phyloP scores from a whole-genome alignment of 2,888 invertebrate species.

The Cheilosia soror region DNA sequence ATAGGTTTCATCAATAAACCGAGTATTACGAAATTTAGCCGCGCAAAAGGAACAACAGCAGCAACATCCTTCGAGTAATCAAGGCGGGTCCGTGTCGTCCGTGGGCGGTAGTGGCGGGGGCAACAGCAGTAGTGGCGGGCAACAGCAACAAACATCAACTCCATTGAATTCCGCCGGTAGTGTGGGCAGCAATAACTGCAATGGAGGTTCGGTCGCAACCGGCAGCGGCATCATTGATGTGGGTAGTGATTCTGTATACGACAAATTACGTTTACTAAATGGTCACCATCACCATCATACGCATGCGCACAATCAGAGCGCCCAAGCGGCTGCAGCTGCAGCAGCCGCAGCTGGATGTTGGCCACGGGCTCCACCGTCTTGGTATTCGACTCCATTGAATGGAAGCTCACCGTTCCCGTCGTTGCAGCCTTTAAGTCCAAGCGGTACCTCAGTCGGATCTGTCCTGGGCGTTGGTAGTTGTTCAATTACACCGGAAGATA shows the following conservation, averaged over 20 bases:
- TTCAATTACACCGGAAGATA: constrained; percentile 77
- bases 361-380: constrained; percentile 81
- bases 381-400: constrained; percentile 81
- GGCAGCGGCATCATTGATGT: constrained; percentile 56
- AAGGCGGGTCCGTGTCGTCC: constrained; percentile 37
- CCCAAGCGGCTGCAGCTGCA: constrained; percentile 75
- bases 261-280: constrained; percentile 81
- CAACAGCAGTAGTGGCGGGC: constrained; percentile 36
- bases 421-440: constrained; percentile 72
- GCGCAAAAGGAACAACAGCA: constrained; percentile 91
- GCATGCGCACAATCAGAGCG: constrained; percentile 76
- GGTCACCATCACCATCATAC: constrained; percentile 76
- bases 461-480: constrained; percentile 74
- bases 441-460: constrained; percentile 62
- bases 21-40: constrained; percentile 97
- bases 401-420: constrained; percentile 77
- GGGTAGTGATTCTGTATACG: constrained; percentile 79
- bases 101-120: constrained; percentile 65
- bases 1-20: constrained; percentile 89
- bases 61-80: constrained; percentile 61
- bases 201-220: constrained; percentile 75
- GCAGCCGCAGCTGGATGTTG: constrained; percentile 77
- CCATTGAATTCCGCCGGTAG: constrained; percentile 81
- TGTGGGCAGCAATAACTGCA: constrained; percentile 78
- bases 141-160: constrained; percentile 79